Evolutionary conservation across 2,888 invertebrate genomes (phyloP), one percentile per base, ranked within the genome.

Genomic region (Lepidocyrtinus sp.): DNA sequence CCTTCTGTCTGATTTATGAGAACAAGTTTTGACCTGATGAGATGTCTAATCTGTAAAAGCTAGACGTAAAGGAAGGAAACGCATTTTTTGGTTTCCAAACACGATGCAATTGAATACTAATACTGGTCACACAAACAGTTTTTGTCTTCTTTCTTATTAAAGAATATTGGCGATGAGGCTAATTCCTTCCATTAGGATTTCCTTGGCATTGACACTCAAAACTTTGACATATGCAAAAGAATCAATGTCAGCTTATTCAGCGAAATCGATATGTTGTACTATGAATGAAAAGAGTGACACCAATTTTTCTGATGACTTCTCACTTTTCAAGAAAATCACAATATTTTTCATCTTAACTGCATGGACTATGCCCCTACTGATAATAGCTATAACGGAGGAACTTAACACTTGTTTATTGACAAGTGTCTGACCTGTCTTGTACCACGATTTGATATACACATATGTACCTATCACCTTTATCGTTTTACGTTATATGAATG

Each of bases 171-270:
- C n/a, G n/a, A n/a, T n/a, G n/a, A n/a, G n/a, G n/a, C n/a, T n/a
- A n/a, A 5, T 17, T 59, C 59, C 17, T 59, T 19, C 9, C 9
- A 17, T 59, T 59, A 15, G 59, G 5, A 19, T 25, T 59, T 74
- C 72, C 73, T 73, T 78, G 78, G 73, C 78, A 78, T 78, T 78
- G 78, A 78, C 67, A 68, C 72, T 68, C 63, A 78, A 78, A 78
- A 71, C 67, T 72, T 63, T 71, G 63, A 55, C 77, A 64, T 70
- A 72, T 61, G 77, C 67, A 72, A 72, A 72, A 15, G 26, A n/a
- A 45, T 67, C 67, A 67, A 17, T 67, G 27, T 26, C 27, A 27
- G 1, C 62, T 36, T 12, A 36, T 36, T 36, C 17, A 21, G 3
- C 36, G 45, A 21, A 72, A 46, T 36, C 36, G 12, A 36, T 36